Base-by-base conservation (phyloP, 2,797 vertebrate species). In the Brachyalestes nurse region DNA sequence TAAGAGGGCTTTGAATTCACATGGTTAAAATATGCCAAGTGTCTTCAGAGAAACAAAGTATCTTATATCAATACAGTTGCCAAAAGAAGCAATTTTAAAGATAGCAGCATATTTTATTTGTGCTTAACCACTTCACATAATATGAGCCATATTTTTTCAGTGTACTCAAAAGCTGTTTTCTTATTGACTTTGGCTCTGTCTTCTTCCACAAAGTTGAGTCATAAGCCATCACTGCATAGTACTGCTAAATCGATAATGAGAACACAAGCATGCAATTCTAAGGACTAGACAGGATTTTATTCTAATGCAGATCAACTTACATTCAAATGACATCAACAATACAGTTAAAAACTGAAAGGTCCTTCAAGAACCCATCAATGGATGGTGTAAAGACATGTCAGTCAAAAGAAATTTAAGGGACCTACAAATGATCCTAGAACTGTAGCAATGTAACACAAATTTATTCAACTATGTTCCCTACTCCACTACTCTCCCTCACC, bases 401-500 rank as follows among this genome's bases (percentile, higher is more conserved):
- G 60, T 28, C 10, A 25, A 9, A 23, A 61, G 10, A 61, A 61
- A 9, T n/a, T 57, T n/a, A 9, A 60, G 13, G 47, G 47, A 49
- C 40, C 40, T 14, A 1, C 12, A n/a, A n/a, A n/a, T n/a, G n/a
- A n/a, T n/a, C n/a, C n/a, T 61, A 61, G 23, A 28, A 25, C 23
- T 28, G n/a, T 17, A n/a, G 42, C 0, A 13, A 25, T n/a, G 0
- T 9, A 66, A 65, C 62, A 10, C 2, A 66, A 42, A 19, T 66
- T 10, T 45, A n/a, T 2, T 42, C 8, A 53, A 60, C 60, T 19
- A 64, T 64, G 74, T 83, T 76, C 69, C 38, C 72, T 64, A 80
- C 42, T 64, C 62, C n/a, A 45, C 13, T 38, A 75, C 28, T 82
- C 84, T 85, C 62, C 87, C 82, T 81, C 78, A 66, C 66, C 82